phyloP scores from a whole-genome alignment of 2,888 invertebrate genomes.

The Seladonia tumulorum region DNA sequence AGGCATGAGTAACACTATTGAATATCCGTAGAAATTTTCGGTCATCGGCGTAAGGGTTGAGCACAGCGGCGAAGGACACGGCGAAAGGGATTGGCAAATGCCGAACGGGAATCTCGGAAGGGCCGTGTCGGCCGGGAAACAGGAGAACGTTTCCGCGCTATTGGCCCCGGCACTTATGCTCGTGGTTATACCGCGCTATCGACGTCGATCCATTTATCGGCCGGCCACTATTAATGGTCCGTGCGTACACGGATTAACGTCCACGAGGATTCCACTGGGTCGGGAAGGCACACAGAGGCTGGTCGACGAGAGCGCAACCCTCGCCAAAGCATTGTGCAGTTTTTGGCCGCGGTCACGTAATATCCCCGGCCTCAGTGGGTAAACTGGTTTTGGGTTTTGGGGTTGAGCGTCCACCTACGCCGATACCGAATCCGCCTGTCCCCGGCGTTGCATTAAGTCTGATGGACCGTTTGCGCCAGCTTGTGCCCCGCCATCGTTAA shows the following conservation, averaged over 20 bases:
- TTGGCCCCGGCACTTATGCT: slow-evolving; percentile 62
- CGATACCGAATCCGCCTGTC: slow-evolving; percentile 34
- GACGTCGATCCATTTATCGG: slow-evolving; percentile 74
- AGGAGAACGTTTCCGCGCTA: slow-evolving; percentile 60
- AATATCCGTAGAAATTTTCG: no score
- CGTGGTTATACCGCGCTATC: slow-evolving; percentile 58
- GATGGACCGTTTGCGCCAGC: slow-evolving; percentile 18
- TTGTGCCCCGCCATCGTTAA: slow-evolving; percentile 7
- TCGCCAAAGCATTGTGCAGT: slow-evolving; percentile 45
- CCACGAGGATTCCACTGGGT: slow-evolving; percentile 40
- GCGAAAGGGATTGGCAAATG: background rate
- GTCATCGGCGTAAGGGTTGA: background rate
- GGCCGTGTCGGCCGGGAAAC: background rate
- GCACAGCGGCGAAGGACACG: background rate
- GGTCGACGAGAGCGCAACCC: background rate
- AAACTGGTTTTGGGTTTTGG: slow-evolving; percentile 63
- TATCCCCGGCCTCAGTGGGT: slow-evolving; percentile 39
- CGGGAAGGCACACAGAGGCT: background rate
- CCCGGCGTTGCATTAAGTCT: slow-evolving; percentile 51
- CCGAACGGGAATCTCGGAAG: slow-evolving; percentile 7
- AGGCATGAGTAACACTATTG: no score
- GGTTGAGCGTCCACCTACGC: slow-evolving; percentile 14
- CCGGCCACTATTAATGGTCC: slow-evolving; percentile 73
- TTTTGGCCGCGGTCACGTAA: slow-evolving; percentile 57
- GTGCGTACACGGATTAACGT: slow-evolving; percentile 70